phyloP scores from a whole-genome alignment of 2,797 vertebrate species.

The Hydrophis major region DNA sequence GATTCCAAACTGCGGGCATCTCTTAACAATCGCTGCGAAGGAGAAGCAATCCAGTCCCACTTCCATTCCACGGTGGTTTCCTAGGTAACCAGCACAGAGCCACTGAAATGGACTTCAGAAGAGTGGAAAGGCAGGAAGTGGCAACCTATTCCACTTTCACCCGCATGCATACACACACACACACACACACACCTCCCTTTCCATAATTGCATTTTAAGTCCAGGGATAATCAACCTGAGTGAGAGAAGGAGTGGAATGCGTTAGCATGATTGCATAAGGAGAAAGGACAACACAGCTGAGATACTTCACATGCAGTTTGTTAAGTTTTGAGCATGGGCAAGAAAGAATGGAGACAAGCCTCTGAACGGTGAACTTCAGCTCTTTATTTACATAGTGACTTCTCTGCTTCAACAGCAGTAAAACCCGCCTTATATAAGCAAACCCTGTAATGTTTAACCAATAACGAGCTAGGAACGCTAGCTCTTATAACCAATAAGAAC shows the following conservation, averaged over 20 bases:
- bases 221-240: background rate
- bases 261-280: background rate
- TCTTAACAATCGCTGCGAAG: slow-evolving; percentile 30
- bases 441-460: too few relatives aligned
- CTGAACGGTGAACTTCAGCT: too few relatives aligned
- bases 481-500: too few relatives aligned
- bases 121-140: slow-evolving; percentile 36
- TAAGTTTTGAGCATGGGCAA: too few relatives aligned
- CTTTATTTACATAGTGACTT: too few relatives aligned
- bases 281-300: background rate
- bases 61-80: slow-evolving; percentile 28
- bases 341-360: too few relatives aligned
- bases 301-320: background rate
- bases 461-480: too few relatives aligned
- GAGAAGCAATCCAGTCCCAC: slow-evolving; percentile 25
- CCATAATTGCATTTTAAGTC: background rate
- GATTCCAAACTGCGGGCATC: slow-evolving; percentile 38
- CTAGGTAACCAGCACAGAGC: slow-evolving; percentile 35
- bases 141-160: slow-evolving; percentile 1
- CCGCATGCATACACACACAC: too few relatives aligned
- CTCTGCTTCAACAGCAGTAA: too few relatives aligned
- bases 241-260: background rate
- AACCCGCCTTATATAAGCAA: too few relatives aligned
- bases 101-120: slow-evolving; percentile 28
- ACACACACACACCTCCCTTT: background rate